Evolutionary conservation across 30 jellyfish, hydroid and myxozoan genomes (phyloP).

Genomic region (Turritopsis rubra): DNA sequence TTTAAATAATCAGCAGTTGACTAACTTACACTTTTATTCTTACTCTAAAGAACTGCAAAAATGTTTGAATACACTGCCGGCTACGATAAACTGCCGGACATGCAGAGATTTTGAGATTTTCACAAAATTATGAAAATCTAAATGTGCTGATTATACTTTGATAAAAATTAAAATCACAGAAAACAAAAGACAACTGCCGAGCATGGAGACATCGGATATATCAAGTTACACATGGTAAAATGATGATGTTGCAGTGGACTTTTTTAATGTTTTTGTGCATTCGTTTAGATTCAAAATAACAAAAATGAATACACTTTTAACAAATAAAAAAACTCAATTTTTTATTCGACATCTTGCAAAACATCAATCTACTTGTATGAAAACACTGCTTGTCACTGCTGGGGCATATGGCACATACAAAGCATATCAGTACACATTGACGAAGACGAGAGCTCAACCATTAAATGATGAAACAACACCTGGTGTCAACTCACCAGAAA

Average conservation of each 20-base stretch:
- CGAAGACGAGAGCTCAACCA: constrained; percentile 19
- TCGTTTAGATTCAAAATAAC: neutral
- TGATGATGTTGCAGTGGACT: neutral
- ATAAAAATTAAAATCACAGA: no score
- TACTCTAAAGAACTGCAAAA: no score
- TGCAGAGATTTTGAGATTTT: no score
- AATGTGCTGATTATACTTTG: no score
- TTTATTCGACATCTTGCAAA: constrained; percentile 24
- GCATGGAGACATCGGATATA: no score
- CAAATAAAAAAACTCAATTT: constrained; percentile 6
- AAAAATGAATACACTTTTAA: constrained; percentile 26
- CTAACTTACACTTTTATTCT: no score
- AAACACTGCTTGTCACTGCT: constrained; percentile 49
- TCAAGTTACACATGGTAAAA: neutral
- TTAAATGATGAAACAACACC: neutral
- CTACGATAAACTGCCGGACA: no score
- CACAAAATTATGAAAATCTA: no score
- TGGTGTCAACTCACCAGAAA: neutral
- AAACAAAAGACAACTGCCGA: no score
- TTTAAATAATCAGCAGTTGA: no score
- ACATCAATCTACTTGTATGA: constrained; percentile 26
- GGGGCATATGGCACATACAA: constrained; percentile 73
- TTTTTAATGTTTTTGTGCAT: neutral
- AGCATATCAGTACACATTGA: constrained; percentile 34
- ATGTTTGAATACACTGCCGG: no score